Conservation (phyloP, 1,140 invertebrate genomes). For the Drosophila sulfurigaster region DNA sequence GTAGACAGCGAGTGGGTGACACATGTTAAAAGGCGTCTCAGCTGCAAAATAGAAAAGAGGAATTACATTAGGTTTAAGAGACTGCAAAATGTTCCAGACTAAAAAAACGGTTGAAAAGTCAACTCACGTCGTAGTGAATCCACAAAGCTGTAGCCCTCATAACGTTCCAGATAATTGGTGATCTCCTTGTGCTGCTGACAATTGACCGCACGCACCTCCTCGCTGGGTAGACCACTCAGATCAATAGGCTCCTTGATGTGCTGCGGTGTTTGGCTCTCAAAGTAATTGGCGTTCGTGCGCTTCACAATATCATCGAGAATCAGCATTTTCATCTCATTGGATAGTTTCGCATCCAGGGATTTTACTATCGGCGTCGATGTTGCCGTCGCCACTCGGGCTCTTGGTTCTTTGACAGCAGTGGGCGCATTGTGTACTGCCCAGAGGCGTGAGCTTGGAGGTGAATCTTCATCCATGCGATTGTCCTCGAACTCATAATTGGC, state of each 20-base stretch:
- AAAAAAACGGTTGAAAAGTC: too few relatives aligned
- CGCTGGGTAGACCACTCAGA: slow-evolving; percentile 45
- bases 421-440: not conserved
- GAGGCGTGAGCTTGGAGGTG: not conserved
- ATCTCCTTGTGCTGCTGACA: slow-evolving; percentile 53
- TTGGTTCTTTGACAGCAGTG: not conserved
- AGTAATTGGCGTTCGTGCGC: slow-evolving; percentile 37
- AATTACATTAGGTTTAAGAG: too few relatives aligned
- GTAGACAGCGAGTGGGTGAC: slow-evolving; percentile 54
- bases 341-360: not conserved
- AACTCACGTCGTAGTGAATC: slow-evolving; percentile 58
- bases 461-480: not conserved
- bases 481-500: slow-evolving; percentile 11
- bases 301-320: slow-evolving; percentile 38
- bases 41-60: slow-evolving; percentile 20
- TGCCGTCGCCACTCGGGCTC: not conserved
- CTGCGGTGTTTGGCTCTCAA: slow-evolving; percentile 40
- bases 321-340: slow-evolving; percentile 29
- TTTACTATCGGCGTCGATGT: not conserved
- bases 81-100: too few relatives aligned
- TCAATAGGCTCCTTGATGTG: slow-evolving; percentile 51
- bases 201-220: slow-evolving; percentile 9
- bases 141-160: slow-evolving; percentile 51
- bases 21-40: slow-evolving; percentile 40
- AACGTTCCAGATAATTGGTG: slow-evolving; percentile 15